A percentile compares a stretch with the other conserved stretches of the same genome.
Conservation (phyloP, 1,140 invertebrate species). For the Drosophila tani region DNA sequence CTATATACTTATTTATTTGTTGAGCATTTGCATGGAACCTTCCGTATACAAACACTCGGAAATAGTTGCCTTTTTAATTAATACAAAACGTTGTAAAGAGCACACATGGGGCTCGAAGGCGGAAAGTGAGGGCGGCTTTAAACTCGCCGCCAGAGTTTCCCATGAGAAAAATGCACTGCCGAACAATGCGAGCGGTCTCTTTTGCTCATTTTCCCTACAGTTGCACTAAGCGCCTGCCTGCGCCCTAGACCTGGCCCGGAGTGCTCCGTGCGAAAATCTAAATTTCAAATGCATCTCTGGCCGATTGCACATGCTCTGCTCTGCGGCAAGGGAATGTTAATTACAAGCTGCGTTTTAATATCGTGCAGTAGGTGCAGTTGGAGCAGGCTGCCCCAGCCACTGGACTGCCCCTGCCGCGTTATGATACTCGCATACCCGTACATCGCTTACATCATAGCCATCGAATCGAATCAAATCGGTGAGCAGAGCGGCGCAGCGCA, state of each 20-base stretch:
- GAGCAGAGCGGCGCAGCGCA: neutral
- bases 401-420: conserved; percentile 16
- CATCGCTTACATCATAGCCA: conserved; percentile 40
- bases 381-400: neutral
- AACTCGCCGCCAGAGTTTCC: neutral
- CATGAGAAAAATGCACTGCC: conserved; percentile 17
- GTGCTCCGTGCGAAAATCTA: conserved; percentile 38
- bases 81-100: neutral
- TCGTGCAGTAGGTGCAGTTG: conserved; percentile 40
- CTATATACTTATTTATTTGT: too few species aligned
- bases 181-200: conserved; percentile 24
- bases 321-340: conserved; percentile 46
- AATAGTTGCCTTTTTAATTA: conserved; percentile 3
- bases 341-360: conserved; percentile 50
- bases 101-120: neutral
- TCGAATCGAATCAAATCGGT: conserved; percentile 13
- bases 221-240: conserved; percentile 1
- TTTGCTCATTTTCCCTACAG: neutral
- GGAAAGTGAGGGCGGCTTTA: conserved; percentile 3
- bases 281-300: conserved; percentile 41
- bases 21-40: neutral
- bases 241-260: conserved; percentile 25
- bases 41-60: neutral
- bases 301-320: conserved; percentile 15
- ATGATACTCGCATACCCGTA: conserved; percentile 5